Evolutionary conservation across 1,140 invertebrate species (phyloP).

Genomic region (Odontomachus brunneus): DNA sequence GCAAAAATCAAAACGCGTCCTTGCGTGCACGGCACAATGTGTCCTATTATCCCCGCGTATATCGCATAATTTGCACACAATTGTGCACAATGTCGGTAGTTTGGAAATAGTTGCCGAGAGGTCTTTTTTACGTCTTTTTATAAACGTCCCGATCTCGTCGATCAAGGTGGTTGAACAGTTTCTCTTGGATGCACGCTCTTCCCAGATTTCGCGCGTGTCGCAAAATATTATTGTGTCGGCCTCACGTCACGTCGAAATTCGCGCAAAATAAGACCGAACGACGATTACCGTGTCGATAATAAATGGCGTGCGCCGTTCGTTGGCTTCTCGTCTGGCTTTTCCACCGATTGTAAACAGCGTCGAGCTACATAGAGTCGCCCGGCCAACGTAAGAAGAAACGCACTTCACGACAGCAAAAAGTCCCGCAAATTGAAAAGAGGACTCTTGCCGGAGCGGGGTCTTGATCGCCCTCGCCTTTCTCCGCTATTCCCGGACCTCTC

Average conservation of each 20-base stretch:
- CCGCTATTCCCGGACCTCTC: neutral
- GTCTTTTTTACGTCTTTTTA: too few species aligned
- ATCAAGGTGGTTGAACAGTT: too few species aligned
- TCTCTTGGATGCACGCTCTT: too few species aligned
- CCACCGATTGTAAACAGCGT: conserved; percentile 46
- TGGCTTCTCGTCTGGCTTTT: conserved; percentile 49
- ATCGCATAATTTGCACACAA: neutral
- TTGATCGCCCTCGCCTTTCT: conserved; percentile 12
- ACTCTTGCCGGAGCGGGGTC: conserved; percentile 38
- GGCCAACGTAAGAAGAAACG: conserved; percentile 16
- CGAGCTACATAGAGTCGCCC: conserved; percentile 51
- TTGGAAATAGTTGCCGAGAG: too few species aligned
- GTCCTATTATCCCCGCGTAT: neutral
- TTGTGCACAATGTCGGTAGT: neutral
- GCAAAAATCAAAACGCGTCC: conserved; percentile 5
- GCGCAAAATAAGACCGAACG: conserved; percentile 34
- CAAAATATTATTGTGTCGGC: conserved; percentile 2
- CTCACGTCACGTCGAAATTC: neutral
- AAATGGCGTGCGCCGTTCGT: conserved; percentile 41
- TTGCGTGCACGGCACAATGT: neutral
- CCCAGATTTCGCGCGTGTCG: conserved; percentile 1
- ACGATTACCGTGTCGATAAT: conserved; percentile 47
- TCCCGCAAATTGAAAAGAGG: conserved; percentile 57
- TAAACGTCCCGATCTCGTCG: too few species aligned
- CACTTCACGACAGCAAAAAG: conserved; percentile 51